These are phyloP conservation scores for Sebastes trivittatus DNA, from an alignment of 2,797 vertebrate genomes.

Conservation along the genomic window DNA sequence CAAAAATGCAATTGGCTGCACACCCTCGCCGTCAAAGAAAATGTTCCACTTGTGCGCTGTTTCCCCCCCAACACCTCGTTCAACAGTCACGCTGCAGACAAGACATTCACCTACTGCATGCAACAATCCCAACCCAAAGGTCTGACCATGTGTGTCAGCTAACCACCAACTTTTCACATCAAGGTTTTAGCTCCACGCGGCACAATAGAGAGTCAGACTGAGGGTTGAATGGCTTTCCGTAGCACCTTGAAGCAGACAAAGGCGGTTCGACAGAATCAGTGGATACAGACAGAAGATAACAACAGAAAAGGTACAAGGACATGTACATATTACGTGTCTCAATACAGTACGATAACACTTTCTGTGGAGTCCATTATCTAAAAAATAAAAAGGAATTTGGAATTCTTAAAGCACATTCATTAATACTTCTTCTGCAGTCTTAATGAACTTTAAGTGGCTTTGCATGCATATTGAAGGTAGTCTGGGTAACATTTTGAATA, in stretches of 20 bases:
- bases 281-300: conserved; percentile 8
- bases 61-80: conserved; percentile 60
- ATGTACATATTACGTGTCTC: not conserved
- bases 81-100: conserved; percentile 43
- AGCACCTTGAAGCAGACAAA: conserved; percentile 61
- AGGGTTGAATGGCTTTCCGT: conserved; percentile 31
- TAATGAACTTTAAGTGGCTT: conserved; percentile 17
- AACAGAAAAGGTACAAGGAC: conserved; percentile 44
- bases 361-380: conserved; percentile 4
- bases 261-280: conserved; percentile 8
- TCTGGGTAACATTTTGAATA: not conserved
- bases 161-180: conserved; percentile 36
- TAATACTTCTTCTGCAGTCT: not conserved
- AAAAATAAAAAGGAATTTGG: not conserved
- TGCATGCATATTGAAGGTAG: not conserved
- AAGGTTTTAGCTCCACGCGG: conserved; percentile 31
- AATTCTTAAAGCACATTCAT: not conserved
- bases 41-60: conserved; percentile 51
- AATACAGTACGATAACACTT: conserved; percentile 6
- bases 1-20: conserved; percentile 71
- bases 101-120: conserved; percentile 33
- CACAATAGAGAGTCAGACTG: conserved; percentile 36
- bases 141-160: conserved; percentile 9
- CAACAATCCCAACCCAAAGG: conserved; percentile 7
- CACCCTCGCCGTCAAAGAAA: conserved; percentile 47